A percentile compares a stretch with the other conserved stretches of the same genome.
Evolutionary conservation across 2,113 vertebrate genomes (phyloP).

Genomic region (Mormyrus iriodes): DNA sequence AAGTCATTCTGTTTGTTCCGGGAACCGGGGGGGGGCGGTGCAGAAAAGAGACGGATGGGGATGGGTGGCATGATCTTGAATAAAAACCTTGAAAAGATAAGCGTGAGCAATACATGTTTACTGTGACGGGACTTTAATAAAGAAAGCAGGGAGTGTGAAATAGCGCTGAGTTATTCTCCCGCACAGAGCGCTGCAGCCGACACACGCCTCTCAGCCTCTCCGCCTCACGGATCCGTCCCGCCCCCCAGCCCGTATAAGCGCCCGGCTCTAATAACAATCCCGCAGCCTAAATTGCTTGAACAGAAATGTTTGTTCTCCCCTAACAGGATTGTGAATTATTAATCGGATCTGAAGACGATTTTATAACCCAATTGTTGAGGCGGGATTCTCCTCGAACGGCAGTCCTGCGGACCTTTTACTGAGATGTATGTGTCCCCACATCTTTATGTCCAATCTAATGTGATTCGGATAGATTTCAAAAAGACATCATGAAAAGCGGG

Average conservation of each 20-base stretch:
- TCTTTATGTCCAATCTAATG: slow-evolving; percentile 69
- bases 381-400: slow-evolving; percentile 61
- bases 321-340: slow-evolving; percentile 76
- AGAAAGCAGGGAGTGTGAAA: slow-evolving; percentile 67
- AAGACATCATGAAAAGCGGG: slow-evolving; percentile 68
- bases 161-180: slow-evolving; percentile 55
- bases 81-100: slow-evolving; percentile 32
- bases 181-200: slow-evolving; percentile 42
- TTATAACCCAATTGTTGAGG: slow-evolving; percentile 68
- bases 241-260: slow-evolving; percentile 25
- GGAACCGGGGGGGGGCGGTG: neutral
- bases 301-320: slow-evolving; percentile 72
- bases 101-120: slow-evolving; percentile 48
- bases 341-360: slow-evolving; percentile 65
- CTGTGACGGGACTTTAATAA: slow-evolving; percentile 65
- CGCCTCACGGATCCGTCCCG: slow-evolving; percentile 30
- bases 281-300: slow-evolving; percentile 61
- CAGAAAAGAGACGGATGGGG: neutral
- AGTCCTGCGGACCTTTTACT: slow-evolving; percentile 60
- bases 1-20: slow-evolving; percentile 25
- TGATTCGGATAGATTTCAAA: slow-evolving; percentile 70
- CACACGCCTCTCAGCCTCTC: slow-evolving; percentile 42
- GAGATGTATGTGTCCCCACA: slow-evolving; percentile 73
- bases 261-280: slow-evolving; percentile 55
- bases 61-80: slow-evolving; percentile 25